Evolutionary conservation across 2,797 vertebrate genomes (phyloP).

Genomic region (Leuciscus waleckii): DNA sequence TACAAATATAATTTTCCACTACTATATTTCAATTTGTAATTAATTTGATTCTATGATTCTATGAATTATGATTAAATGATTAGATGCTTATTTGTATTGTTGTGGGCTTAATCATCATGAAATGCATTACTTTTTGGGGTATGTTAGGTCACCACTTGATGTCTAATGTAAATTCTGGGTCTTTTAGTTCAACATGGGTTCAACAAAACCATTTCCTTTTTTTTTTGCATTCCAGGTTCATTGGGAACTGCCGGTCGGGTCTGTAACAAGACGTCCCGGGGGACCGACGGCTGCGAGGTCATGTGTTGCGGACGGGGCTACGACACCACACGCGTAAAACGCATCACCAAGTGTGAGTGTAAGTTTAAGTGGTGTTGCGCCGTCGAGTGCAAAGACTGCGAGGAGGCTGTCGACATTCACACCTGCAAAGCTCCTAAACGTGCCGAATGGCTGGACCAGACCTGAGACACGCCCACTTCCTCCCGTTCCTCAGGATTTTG

Average conservation of each 20-base stretch:
- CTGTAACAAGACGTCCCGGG: conserved; percentile 91
- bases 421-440: conserved; percentile 97
- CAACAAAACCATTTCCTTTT: neutral
- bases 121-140: neutral
- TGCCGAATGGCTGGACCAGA: conserved; percentile 82
- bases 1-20: neutral
- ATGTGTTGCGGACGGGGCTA: conserved; percentile 99
- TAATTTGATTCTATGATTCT: neutral
- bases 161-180: neutral
- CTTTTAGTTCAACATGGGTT: neutral
- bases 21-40: neutral
- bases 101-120: neutral
- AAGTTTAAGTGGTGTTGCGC: conserved; percentile 99
- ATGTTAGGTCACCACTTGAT: neutral
- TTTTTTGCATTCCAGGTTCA: conserved; percentile 80
- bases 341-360: conserved; percentile 97
- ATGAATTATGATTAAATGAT: neutral
- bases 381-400: conserved; percentile 96
- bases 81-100: neutral
- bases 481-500: conserved; percentile 72
- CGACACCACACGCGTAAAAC: conserved; percentile 92
- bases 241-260: conserved; percentile 93
- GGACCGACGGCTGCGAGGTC: conserved; percentile 96
- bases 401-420: conserved; percentile 95
- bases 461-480: conserved; percentile 70